A percentile compares a stretch with the other conserved stretches of the same genome.
These are phyloP conservation scores for Lumbricus terrestris DNA, from an alignment of 2,888 invertebrate genomes.

Conservation along the genomic window DNA sequence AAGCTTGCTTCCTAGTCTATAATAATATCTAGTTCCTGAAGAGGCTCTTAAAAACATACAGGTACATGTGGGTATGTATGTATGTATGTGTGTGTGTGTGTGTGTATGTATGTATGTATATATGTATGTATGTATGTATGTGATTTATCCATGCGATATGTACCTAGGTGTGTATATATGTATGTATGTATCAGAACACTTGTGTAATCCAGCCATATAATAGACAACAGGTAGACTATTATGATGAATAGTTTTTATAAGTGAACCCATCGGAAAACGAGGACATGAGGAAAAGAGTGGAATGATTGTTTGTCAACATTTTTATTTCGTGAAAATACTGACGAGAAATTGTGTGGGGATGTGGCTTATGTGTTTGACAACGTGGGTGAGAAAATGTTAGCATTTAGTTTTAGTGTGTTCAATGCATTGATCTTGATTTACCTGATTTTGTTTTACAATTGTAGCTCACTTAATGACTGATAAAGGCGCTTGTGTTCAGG, in stretches of 20 bases:
- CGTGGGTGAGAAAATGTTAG: neutral
- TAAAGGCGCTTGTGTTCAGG: conserved; percentile 82
- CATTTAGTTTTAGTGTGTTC: neutral
- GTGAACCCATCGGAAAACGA: neutral
- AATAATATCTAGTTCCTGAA: neutral
- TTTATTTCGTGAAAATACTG: too few relatives aligned
- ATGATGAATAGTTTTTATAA: neutral
- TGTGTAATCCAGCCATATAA: too few relatives aligned
- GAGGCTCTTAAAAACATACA: neutral
- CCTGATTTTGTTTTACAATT: neutral
- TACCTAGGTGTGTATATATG: too few relatives aligned
- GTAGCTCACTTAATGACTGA: conserved; percentile 69
- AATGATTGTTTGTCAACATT: too few relatives aligned
- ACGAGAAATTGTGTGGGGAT: too few relatives aligned
- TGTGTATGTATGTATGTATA: too few relatives aligned
- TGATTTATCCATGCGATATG: too few relatives aligned
- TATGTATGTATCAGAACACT: too few relatives aligned
- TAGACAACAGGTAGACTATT: too few relatives aligned
- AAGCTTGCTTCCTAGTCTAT: neutral
- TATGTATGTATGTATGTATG: too few relatives aligned
- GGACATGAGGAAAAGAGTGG: neutral
- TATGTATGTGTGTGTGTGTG: too few relatives aligned
- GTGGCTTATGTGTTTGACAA: too few relatives aligned
- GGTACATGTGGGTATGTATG: neutral
- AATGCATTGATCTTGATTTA: neutral